phyloP scores from a whole-genome alignment of 2,797 vertebrate species.

The Hapalemur alaotrensis region DNA sequence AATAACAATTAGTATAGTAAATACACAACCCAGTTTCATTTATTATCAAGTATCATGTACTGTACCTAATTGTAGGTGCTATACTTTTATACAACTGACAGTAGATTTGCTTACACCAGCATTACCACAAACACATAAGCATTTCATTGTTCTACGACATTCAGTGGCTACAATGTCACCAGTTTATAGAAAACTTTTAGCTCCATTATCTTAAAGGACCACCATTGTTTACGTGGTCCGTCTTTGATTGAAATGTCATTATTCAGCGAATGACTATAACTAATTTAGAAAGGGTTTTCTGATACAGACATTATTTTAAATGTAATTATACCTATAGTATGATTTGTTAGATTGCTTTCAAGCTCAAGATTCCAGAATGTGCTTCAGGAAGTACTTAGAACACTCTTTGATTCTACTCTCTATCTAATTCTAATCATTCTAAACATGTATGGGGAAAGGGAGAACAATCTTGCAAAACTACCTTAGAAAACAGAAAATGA shows the following conservation, averaged over 20 bases:
- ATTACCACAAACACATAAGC: neutral
- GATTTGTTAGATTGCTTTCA: constrained; percentile 62
- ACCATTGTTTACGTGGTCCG: neutral
- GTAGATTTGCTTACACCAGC: neutral
- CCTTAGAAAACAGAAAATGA: neutral
- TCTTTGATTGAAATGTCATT: neutral
- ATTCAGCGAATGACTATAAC: neutral
- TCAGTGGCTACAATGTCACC: neutral
- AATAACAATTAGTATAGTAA: neutral
- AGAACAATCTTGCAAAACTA: neutral
- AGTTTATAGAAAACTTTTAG: neutral
- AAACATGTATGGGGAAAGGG: neutral
- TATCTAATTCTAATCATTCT: neutral
- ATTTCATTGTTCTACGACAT: neutral
- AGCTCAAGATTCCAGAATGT: constrained; percentile 33
- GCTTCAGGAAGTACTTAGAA: constrained; percentile 41
- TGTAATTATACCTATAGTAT: neutral
- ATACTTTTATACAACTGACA: neutral
- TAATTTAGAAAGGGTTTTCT: neutral
- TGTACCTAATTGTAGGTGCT: neutral
- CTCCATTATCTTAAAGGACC: neutral
- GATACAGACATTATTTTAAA: neutral
- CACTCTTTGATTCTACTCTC: constrained; percentile 37
- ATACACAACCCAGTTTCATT: neutral
- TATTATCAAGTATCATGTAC: neutral